Base-by-base conservation (phyloP, 2,797 vertebrate genomes). In the Selene dorsalis region DNA sequence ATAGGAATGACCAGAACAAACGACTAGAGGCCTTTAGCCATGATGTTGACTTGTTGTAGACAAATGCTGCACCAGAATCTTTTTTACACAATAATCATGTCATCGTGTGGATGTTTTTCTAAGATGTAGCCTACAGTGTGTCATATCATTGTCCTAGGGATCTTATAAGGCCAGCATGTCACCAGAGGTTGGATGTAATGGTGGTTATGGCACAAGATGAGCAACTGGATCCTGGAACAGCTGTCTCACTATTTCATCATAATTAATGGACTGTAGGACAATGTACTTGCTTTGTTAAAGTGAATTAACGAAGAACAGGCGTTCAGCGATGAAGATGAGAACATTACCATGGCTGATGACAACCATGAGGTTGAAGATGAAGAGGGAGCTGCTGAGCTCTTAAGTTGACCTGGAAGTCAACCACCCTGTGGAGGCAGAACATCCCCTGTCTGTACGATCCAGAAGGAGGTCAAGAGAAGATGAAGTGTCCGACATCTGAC, bases 1-100 rank as follows among this genome's bases (percentile, higher is more conserved):
- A 38, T 39, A 38, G 66, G 14, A 63, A 70, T 53, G 48, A 73
- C 63, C 32, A 22, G 32, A 77, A 22, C 6, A 24, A 48, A 67
- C 1, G 0, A 43, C 17, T 41, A 32, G 38, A 43, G 17, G 39
- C 18, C 65, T 20, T 28, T 11, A 6, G 22, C 56, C 20, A 55
- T 24, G 28, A 57, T 56, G 16, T 28, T 38, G 48, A 22, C 39
- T 64, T 17, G 4, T 16, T 14, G 13, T 47, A 18, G 17, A 43
- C 17, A 41, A 35, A 35, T 35, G 32, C 32, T 35, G 32, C 32
- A 35, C 32, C 32, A 35, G 32, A 35, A 35, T 35, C 32, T 35
- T 35, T 35, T 35, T 35, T 9, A 35, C 9, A 35, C 7, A 35
- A 41, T 41, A 47, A 47, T 18, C 16, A 47, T 13, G 39, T 41